phyloP scores from a whole-genome alignment of 2,888 invertebrate genomes.

The Zootermopsis nevadensis region DNA sequence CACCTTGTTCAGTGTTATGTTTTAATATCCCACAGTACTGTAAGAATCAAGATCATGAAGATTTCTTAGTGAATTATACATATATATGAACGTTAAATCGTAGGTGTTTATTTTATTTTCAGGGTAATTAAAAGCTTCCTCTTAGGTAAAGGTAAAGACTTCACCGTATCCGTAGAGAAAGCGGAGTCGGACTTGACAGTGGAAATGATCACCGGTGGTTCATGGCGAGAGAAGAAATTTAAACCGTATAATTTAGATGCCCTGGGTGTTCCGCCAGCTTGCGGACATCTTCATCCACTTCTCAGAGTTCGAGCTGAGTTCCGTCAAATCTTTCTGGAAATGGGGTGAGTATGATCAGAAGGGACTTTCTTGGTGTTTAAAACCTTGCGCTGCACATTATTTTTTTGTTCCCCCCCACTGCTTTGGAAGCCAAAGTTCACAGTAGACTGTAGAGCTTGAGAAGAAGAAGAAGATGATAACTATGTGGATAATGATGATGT shows the following conservation, averaged over 20 bases:
- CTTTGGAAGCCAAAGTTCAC: too few species aligned
- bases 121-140: constrained; percentile 80
- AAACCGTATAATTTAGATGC: constrained; percentile 98
- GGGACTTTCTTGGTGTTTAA: too few species aligned
- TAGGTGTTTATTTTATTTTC: background rate
- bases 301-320: constrained; percentile 94
- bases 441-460: too few species aligned
- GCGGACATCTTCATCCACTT: constrained; percentile 95
- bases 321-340: constrained; percentile 96
- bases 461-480: too few species aligned
- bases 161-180: constrained; percentile 84
- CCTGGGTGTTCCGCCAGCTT: constrained; percentile 80
- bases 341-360: constrained; percentile 73
- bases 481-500: too few species aligned
- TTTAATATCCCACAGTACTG: too few species aligned
- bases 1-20: too few species aligned
- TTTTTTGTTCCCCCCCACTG: too few species aligned
- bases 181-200: constrained; percentile 94
- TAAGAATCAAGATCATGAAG: too few species aligned
- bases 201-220: constrained; percentile 88
- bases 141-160: constrained; percentile 85
- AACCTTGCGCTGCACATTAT: too few species aligned
- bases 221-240: constrained; percentile 91
- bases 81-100: too few species aligned
- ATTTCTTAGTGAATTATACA: too few species aligned